phyloP scores from a whole-genome alignment of 2,888 invertebrate genomes.

The Gastracanthus pulcherrimus region DNA sequence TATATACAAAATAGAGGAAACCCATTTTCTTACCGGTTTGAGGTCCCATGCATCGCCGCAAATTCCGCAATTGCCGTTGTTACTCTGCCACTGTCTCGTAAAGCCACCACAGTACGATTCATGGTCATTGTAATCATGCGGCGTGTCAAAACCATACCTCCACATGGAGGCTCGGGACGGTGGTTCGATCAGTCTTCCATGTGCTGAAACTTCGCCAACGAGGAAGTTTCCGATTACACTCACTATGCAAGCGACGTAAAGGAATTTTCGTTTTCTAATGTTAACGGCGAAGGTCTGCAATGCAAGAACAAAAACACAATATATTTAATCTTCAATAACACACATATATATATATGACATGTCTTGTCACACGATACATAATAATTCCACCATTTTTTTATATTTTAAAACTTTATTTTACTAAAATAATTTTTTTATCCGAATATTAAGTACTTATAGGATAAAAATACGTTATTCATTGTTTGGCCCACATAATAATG shows the following conservation, averaged over 20 bases:
- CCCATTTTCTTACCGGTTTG: conserved; percentile 74
- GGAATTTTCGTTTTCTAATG: not conserved
- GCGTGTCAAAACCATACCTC: conserved; percentile 93
- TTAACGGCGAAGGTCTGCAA: conserved; percentile 39
- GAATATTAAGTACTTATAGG: too few relatives aligned
- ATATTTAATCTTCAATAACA: not conserved
- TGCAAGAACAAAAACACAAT: not conserved
- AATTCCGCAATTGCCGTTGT: conserved; percentile 91
- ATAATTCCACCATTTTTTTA: too few relatives aligned
- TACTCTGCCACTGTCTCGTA: conserved; percentile 89
- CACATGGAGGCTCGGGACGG: conserved; percentile 93
- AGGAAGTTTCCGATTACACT: conserved; percentile 51
- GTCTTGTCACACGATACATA: too few relatives aligned
- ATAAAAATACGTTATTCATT: too few relatives aligned
- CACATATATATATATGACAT: too few relatives aligned
- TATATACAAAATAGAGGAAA: not conserved
- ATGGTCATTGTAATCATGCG: conserved; percentile 93
- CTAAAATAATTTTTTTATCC: too few relatives aligned
- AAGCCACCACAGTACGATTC: conserved; percentile 93
- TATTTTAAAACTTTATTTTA: too few relatives aligned
- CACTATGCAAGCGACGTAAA: conserved; percentile 13
- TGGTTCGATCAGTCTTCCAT: conserved; percentile 90
- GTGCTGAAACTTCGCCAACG: conserved; percentile 78
- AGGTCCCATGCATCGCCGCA: conserved; percentile 92
- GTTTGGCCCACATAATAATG: too few relatives aligned